These are phyloP conservation scores for Periparus ater DNA, from an alignment of 2,797 vertebrate genomes.

Conservation along the genomic window DNA sequence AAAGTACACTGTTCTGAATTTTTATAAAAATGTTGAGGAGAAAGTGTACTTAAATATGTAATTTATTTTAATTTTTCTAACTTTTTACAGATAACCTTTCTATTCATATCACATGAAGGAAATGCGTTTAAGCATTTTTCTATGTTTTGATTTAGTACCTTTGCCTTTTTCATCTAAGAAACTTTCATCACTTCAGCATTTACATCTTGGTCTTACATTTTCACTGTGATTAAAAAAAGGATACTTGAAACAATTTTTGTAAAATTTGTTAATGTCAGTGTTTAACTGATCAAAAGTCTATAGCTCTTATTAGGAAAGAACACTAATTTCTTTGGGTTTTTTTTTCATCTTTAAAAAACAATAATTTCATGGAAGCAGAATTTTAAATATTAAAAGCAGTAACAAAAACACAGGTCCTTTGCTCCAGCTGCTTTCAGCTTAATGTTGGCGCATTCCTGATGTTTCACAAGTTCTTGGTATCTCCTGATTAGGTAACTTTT, in stretches of 20 bases:
- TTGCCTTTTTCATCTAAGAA: constrained; percentile 79
- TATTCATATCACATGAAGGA: constrained; percentile 85
- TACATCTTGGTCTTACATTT: constrained; percentile 79
- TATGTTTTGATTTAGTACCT: constrained; percentile 80
- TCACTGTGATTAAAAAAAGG: constrained; percentile 83
- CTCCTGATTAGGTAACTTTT: constrained; percentile 16
- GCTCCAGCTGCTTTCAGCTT: constrained; percentile 46
- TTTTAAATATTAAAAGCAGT: constrained; percentile 36
- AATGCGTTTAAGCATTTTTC: constrained; percentile 87
- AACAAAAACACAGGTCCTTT: constrained; percentile 37
- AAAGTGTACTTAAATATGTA: constrained; percentile 94
- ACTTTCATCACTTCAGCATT: constrained; percentile 70
- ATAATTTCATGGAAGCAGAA: constrained; percentile 51
- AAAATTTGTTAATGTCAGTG: constrained; percentile 70
- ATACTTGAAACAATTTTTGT: constrained; percentile 85
- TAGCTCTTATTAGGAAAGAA: constrained; percentile 61
- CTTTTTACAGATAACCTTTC: constrained; percentile 91
- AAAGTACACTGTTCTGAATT: constrained; percentile 86
- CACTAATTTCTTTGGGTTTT: neutral
- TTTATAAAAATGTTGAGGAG: constrained; percentile 89
- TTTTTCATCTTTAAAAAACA: constrained; percentile 36
- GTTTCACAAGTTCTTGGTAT: constrained; percentile 12
- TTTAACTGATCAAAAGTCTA: constrained; percentile 62
- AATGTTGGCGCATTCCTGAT: constrained; percentile 23
- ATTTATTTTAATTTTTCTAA: constrained; percentile 96